Evolutionary conservation across 2,888 invertebrate genomes (phyloP).

Genomic region (Ectropis crepuscularia): DNA sequence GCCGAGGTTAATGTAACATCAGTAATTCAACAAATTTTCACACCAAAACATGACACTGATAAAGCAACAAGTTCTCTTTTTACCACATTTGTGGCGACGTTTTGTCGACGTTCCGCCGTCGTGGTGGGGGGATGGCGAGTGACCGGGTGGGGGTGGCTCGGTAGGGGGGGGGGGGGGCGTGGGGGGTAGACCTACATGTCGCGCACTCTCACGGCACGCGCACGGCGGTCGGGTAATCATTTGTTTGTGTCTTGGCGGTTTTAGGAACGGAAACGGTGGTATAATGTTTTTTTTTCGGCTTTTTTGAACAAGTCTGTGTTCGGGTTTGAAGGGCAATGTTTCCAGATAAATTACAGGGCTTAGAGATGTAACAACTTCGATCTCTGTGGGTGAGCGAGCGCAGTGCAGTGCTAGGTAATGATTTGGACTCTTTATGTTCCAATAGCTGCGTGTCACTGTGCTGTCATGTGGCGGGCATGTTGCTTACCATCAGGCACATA

Average conservation of each 20-base stretch:
- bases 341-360: too few species aligned
- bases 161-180: constrained; percentile 40
- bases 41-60: constrained; percentile 69
- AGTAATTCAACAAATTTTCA: constrained; percentile 61
- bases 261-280: constrained; percentile 53
- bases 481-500: too few species aligned
- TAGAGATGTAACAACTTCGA: too few species aligned
- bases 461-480: too few species aligned
- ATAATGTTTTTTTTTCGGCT: background rate
- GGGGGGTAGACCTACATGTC: constrained; percentile 53
- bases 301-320: too few species aligned
- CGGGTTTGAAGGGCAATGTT: too few species aligned
- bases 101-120: constrained; percentile 60
- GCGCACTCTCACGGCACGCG: constrained; percentile 66
- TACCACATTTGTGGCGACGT: constrained; percentile 71
- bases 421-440: too few species aligned
- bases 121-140: constrained; percentile 44
- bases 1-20: constrained; percentile 46
- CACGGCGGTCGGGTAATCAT: constrained; percentile 52
- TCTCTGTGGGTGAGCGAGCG: too few species aligned
- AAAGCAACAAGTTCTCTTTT: constrained; percentile 80
- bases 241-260: constrained; percentile 50
- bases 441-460: too few species aligned
- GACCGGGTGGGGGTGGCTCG: constrained; percentile 44
- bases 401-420: too few species aligned